Base-by-base conservation (phyloP, 2,797 vertebrate genomes). In the Sebastes umbrosus region DNA sequence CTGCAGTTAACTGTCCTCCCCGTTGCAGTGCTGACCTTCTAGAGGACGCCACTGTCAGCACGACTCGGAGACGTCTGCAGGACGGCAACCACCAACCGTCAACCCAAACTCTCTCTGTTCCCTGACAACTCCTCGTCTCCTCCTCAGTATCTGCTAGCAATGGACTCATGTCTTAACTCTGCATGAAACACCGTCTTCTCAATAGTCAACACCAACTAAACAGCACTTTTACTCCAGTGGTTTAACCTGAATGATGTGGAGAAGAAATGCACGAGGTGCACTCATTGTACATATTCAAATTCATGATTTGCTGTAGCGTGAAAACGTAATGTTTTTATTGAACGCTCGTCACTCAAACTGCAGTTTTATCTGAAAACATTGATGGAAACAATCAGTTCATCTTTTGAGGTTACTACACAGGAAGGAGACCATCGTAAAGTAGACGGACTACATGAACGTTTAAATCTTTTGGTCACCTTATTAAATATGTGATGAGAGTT, bases 11-110 rank as follows among this genome's bases (percentile, higher is more conserved):
- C 85, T 89, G 70, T 90, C 84, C 81, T 91, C 82, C 89, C 82
- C 75, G 7, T 94, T 93, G 85, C 90, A 92, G 92, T 80, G 70
- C 87, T 92, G 85, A 93, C 89, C 91, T 93, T 93, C 93, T 94
- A 90, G 89, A 89, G 5, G 71, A 81, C n/a, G 5, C 65, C 3
- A 10, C 69, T 12, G 75, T 58, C 54, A 8, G 64, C 68, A 18
- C 59, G 13, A 70, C 65, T 43, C 69, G 24, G 59, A 29, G 79
- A 62, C 46, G 22, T 67, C 67, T 13, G 73, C 80, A 20, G 16
- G 69, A 87, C 39, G 3, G 16, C 77, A 12, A 10, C 69, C 6
- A n/a, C 63, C 73, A 55, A 11, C 57, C 8, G 2, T 8, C 20
- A 78, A 43, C 58, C 75, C 22, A 34, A 67, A 29, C 57, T 6